These are phyloP conservation scores for Aptenodytes forsteri DNA, from an alignment of 2,113 vertebrate species.

Conservation along the genomic window DNA sequence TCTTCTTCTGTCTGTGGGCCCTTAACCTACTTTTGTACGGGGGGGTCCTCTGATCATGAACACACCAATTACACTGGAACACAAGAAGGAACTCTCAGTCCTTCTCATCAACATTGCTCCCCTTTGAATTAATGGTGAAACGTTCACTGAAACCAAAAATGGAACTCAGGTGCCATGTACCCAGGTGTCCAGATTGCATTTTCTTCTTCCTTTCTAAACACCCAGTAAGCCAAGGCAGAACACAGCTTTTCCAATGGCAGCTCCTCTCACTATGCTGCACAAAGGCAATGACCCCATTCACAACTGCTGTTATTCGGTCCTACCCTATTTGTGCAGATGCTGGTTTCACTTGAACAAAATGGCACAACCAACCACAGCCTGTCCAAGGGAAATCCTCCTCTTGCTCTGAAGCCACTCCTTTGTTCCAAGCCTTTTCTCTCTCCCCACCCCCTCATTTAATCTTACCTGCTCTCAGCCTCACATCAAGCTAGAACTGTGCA, in stretches of 20 bases:
- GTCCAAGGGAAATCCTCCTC: not conserved
- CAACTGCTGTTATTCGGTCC: not conserved
- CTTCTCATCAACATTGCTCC: not conserved
- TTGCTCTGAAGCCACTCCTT: not conserved
- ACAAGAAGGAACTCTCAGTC: not conserved
- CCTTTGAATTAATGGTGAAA: not conserved
- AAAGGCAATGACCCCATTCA: not conserved
- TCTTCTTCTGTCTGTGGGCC: not conserved
- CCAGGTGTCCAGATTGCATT: not conserved
- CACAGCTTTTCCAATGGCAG: not conserved
- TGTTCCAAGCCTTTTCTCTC: not conserved
- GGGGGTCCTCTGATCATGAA: not conserved
- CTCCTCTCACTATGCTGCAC: not conserved
- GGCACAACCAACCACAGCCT: not conserved
- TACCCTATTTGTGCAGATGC: not conserved
- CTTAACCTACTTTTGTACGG: fast-evolving
- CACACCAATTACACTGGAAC: not conserved
- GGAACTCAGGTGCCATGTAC: fast-evolving
- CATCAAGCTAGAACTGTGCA: not conserved
- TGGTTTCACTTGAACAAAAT: not conserved
- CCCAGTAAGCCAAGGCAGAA: not conserved
- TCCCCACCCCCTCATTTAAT: not conserved
- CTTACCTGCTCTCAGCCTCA: not conserved
- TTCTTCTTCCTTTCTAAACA: not conserved
- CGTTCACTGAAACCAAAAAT: not conserved